phyloP scores from a whole-genome alignment of 2,888 invertebrate species.

The Trypoxylon attenuatum region DNA sequence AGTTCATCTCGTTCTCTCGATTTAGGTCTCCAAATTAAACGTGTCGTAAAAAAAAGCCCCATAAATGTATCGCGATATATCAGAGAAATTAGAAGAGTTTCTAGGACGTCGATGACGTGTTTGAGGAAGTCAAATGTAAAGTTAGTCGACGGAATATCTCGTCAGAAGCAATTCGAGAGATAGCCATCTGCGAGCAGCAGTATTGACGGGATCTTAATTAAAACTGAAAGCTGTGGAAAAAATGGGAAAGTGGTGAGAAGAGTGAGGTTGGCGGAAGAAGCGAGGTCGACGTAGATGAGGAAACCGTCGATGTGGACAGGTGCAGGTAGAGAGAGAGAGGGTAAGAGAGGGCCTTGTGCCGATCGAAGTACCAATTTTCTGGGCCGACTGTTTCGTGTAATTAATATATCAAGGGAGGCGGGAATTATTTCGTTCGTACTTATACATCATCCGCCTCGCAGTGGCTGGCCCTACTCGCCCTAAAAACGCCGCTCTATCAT shows the following conservation, averaged over 20 bases:
- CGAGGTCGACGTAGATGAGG: not conserved
- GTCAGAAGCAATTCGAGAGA: not conserved
- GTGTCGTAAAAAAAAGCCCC: too few species aligned
- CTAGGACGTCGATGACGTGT: too few species aligned
- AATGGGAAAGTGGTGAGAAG: not conserved
- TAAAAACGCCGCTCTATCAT: constrained; percentile 52
- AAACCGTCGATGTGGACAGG: constrained; percentile 33
- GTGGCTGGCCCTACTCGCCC: constrained; percentile 18
- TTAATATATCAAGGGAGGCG: constrained; percentile 58
- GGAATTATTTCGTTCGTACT: constrained; percentile 42
- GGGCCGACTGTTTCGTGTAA: constrained; percentile 58
- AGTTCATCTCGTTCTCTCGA: too few species aligned
- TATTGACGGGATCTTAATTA: too few species aligned
- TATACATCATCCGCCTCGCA: not conserved
- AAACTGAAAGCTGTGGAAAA: not conserved
- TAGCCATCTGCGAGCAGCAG: too few species aligned
- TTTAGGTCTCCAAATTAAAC: too few species aligned
- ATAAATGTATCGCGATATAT: too few species aligned
- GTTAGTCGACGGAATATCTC: not conserved
- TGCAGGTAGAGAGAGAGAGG: constrained; percentile 7
- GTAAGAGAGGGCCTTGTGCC: not conserved
- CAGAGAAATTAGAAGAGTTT: too few species aligned
- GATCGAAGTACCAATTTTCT: constrained; percentile 58
- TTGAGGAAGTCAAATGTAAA: not conserved
- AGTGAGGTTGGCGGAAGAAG: too few species aligned